These are phyloP conservation scores for Apantesis nais DNA, from an alignment of 2,888 invertebrate species.

Conservation along the genomic window DNA sequence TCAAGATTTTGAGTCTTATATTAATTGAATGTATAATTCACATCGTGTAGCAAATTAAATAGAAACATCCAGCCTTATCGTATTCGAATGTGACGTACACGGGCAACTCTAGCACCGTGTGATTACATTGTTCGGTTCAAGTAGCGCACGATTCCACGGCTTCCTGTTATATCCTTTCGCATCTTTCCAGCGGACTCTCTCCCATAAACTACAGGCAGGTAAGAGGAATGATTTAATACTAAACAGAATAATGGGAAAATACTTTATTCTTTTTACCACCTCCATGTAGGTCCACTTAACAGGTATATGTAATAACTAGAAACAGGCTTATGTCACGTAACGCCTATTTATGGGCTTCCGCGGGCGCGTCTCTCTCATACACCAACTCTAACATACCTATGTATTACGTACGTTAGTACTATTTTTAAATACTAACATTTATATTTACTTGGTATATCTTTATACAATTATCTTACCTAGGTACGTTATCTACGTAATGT, in stretches of 20 bases:
- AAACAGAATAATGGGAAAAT: neutral
- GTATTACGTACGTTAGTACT: conserved; percentile 17
- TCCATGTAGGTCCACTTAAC: conserved; percentile 14
- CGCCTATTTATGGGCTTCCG: conserved; percentile 53
- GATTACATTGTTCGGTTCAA: no score
- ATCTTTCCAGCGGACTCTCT: no score
- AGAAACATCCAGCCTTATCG: no score
- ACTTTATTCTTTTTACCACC: conserved; percentile 11
- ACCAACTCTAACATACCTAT: neutral
- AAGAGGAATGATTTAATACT: neutral
- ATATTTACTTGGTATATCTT: neutral
- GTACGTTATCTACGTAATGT: neutral
- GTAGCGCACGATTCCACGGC: no score
- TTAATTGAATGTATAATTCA: no score
- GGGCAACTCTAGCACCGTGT: no score
- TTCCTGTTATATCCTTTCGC: no score
- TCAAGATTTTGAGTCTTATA: no score
- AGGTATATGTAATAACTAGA: conserved; percentile 35
- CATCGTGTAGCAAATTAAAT: no score
- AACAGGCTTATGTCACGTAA: conserved; percentile 53
- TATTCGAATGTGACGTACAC: no score
- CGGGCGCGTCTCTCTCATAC: conserved; percentile 27
- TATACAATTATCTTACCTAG: neutral
- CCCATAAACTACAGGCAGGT: no score
- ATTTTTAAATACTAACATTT: conserved; percentile 10